Conservation (phyloP, 2,113 vertebrate species). For the Megalops atlanticus region DNA sequence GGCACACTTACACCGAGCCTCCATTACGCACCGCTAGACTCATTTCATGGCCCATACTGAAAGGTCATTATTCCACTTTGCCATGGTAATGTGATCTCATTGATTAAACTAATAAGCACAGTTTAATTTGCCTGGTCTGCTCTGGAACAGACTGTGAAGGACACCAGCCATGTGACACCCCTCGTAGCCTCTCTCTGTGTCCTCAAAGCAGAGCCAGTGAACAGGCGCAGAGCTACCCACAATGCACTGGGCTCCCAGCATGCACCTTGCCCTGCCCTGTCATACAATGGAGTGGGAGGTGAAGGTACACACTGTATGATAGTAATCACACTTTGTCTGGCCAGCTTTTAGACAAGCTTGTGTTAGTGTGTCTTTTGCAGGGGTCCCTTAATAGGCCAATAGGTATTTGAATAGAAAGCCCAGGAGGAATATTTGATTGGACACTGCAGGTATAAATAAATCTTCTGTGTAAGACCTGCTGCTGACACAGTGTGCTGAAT, state of each 20-base stretch:
- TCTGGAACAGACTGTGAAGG: neutral
- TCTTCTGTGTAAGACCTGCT: neutral
- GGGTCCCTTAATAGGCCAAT: too few species aligned
- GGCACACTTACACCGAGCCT: neutral
- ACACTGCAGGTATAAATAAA: too few species aligned
- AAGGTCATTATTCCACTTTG: neutral
- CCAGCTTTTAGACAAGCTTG: neutral
- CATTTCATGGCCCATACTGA: neutral
- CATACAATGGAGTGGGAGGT: neutral
- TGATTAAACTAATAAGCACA: neutral
- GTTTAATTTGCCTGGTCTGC: neutral
- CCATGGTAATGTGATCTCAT: neutral
- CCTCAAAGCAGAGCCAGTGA: neutral
- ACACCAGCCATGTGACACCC: too few species aligned
- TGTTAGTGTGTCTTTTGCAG: neutral
- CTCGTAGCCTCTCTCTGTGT: neutral
- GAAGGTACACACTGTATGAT: neutral
- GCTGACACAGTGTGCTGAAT: neutral
- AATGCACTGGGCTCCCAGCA: conserved; percentile 3
- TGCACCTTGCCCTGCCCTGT: too few species aligned
- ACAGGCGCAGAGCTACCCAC: neutral
- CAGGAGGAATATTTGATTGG: too few species aligned
- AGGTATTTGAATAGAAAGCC: too few species aligned
- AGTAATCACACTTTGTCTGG: neutral
- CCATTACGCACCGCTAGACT: neutral